A percentile compares a stretch with the other conserved stretches of the same genome.
Evolutionary conservation across 2,113 vertebrate genomes (phyloP).

Genomic region (Leptobrachium leishanense): DNA sequence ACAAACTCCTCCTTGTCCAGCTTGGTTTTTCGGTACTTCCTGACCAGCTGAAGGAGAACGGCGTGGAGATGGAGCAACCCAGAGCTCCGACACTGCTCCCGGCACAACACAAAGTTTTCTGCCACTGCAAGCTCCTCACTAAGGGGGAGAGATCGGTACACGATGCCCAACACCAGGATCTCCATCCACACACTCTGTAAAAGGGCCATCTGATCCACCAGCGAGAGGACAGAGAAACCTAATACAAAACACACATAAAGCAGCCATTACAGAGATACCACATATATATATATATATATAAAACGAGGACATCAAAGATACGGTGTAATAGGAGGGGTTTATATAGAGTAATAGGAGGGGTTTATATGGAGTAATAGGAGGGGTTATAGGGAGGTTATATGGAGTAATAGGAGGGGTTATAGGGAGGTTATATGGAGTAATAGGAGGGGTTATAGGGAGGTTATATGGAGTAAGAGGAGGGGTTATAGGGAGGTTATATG

Average conservation of each 20-base stretch:
- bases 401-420: too few species aligned
- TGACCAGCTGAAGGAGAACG: constrained; percentile 93
- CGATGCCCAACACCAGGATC: constrained; percentile 95
- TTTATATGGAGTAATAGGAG: not conserved
- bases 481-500: not conserved
- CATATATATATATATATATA: not conserved
- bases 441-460: not conserved
- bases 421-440: not conserved
- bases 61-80: constrained; percentile 93
- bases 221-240: constrained; percentile 92
- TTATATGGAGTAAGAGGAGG: not conserved
- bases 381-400: too few species aligned
- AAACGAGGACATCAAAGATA: not conserved
- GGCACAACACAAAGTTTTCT: constrained; percentile 97
- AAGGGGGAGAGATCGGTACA: constrained; percentile 92
- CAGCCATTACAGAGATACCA: not conserved
- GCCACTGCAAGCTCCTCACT: constrained; percentile 97
- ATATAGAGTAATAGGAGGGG: not conserved
- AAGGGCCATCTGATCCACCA: constrained; percentile 97
- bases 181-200: constrained; percentile 99
- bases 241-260: not conserved
- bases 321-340: not conserved
- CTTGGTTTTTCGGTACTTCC: constrained; percentile 94
- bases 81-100: constrained; percentile 91
- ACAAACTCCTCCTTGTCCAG: constrained; percentile 98